Evolutionary conservation across 2,888 invertebrate species (phyloP).

Genomic region (Temnothorax ravouxi): DNA sequence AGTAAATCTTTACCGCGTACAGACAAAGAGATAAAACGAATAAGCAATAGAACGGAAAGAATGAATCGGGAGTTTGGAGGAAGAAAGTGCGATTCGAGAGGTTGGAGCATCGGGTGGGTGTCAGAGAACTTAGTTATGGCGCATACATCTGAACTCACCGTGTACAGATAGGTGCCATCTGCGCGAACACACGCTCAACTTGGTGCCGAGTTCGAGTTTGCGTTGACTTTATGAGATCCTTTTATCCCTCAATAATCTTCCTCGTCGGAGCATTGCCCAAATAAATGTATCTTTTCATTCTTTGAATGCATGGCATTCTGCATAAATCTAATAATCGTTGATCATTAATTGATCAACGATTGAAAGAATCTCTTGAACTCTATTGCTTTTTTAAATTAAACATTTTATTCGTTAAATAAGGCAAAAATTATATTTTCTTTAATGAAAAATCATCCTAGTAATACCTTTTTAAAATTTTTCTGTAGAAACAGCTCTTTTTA

Average conservation of each 20-base stretch:
- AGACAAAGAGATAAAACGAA: constrained; percentile 52
- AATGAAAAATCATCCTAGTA: not conserved
- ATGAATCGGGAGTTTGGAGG: constrained; percentile 50
- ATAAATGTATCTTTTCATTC: constrained; percentile 64
- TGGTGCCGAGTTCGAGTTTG: constrained; percentile 45
- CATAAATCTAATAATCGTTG: not conserved
- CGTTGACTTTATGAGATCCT: constrained; percentile 68
- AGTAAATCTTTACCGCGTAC: constrained; percentile 79
- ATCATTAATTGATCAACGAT: not conserved
- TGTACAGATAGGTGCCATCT: constrained; percentile 50
- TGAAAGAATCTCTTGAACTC: not conserved
- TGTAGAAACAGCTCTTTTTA: not conserved
- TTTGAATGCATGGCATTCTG: constrained; percentile 46
- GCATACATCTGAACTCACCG: constrained; percentile 58
- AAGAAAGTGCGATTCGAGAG: constrained; percentile 61
- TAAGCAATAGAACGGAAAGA: constrained; percentile 37
- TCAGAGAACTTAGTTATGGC: constrained; percentile 66
- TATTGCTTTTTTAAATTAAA: not conserved
- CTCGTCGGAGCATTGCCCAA: constrained; percentile 40
- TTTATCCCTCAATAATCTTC: constrained; percentile 67
- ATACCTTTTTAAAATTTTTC: not conserved
- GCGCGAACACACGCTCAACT: constrained; percentile 18
- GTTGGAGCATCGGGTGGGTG: constrained; percentile 63
- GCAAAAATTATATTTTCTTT: not conserved
- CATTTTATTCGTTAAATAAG: not conserved